A percentile compares a stretch with the other conserved stretches of the same genome.
phyloP scores from a whole-genome alignment of 2,888 invertebrate genomes.

The Sminthurinus aureus region DNA sequence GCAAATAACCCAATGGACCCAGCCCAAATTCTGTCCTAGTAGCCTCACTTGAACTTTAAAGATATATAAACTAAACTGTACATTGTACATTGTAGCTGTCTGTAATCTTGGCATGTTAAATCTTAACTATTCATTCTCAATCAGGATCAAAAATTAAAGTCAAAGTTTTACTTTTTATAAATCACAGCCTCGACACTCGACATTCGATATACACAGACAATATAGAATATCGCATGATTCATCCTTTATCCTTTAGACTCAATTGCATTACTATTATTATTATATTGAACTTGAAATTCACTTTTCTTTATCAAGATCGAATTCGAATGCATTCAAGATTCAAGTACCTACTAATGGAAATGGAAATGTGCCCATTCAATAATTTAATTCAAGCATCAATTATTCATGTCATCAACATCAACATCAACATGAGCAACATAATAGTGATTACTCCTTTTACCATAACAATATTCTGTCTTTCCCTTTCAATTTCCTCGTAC shows the following conservation, averaged over 20 bases:
- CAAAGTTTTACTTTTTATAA: background rate
- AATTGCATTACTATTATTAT: background rate
- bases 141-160: background rate
- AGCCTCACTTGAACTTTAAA: conserved; percentile 21
- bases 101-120: background rate
- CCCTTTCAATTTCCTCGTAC: too few relatives aligned
- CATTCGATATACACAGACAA: too few relatives aligned
- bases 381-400: background rate
- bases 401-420: background rate
- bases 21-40: conserved; percentile 32
- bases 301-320: background rate
- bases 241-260: background rate
- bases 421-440: too few relatives aligned
- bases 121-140: background rate
- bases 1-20: background rate
- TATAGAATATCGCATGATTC: too few relatives aligned
- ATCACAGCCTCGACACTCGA: too few relatives aligned
- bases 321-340: too few relatives aligned
- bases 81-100: background rate
- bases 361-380: too few relatives aligned
- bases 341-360: too few relatives aligned
- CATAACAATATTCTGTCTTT: too few relatives aligned
- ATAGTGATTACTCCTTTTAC: too few relatives aligned
- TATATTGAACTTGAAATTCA: background rate
- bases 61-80: background rate